Evolutionary conservation across 2,888 invertebrate genomes (phyloP).

Genomic region (Rhaphigaster nebulosa): DNA sequence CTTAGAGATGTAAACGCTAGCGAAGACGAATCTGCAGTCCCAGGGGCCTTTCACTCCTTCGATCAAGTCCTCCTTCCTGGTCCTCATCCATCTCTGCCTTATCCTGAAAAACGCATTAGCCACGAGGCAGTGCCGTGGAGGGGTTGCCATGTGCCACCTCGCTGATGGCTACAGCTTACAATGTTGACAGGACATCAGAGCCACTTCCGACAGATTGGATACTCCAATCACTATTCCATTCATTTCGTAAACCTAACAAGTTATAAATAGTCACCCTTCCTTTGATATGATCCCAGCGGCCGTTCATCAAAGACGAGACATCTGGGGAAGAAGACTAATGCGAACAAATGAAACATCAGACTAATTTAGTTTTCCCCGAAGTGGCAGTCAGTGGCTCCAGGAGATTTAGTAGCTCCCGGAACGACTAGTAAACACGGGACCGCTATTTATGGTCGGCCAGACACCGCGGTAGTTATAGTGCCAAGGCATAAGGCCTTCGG

Average conservation of each 20-base stretch:
- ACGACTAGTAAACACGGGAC: neutral
- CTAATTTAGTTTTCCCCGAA: conserved; percentile 33
- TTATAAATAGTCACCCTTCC: neutral
- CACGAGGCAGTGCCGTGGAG: neutral
- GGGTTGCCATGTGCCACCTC: neutral
- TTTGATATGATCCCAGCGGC: conserved; percentile 29
- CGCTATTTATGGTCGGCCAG: neutral
- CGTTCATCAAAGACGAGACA: neutral
- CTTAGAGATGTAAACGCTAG: neutral
- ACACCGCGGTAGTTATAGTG: neutral
- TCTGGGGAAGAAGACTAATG: neutral
- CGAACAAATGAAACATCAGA: conserved; percentile 15
- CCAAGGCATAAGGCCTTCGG: too few species aligned
- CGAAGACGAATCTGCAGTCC: conserved; percentile 9
- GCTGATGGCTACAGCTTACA: neutral
- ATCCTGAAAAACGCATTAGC: neutral
- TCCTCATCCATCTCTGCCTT: conserved; percentile 1
- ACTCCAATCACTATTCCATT: neutral
- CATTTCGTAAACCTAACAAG: neutral
- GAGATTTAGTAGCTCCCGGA: neutral
- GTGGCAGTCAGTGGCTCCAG: neutral
- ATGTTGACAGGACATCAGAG: neutral
- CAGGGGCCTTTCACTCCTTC: neutral
- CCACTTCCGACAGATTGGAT: neutral
- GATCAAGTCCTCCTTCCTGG: too few species aligned